Conservation (phyloP, 2,888 invertebrate species). For the Drosophila merina region DNA sequence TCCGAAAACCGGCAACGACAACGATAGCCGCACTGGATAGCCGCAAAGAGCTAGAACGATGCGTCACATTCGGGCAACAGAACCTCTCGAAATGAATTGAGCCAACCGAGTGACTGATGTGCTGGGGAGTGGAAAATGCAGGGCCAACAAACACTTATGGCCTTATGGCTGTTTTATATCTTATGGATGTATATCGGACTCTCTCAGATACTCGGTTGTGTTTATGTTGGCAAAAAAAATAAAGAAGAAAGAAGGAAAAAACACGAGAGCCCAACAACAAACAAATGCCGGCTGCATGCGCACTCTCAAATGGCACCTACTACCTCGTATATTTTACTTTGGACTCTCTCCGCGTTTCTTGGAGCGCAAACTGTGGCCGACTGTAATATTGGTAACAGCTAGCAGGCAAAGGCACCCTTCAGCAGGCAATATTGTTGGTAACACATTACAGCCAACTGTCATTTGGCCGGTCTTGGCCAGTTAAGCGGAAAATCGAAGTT, state of each 20-base stretch:
- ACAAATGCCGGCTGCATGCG: slow-evolving; percentile 34
- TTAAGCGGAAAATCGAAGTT: slow-evolving; percentile 14
- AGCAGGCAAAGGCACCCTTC: slow-evolving; percentile 20
- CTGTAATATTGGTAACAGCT: not conserved
- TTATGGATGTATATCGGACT: not conserved
- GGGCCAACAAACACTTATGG: slow-evolving; percentile 14
- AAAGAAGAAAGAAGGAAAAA: not conserved
- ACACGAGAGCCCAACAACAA: slow-evolving; percentile 11
- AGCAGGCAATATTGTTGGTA: slow-evolving; percentile 16
- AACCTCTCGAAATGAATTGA: slow-evolving; percentile 27
- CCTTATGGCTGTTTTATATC: slow-evolving; percentile 4
- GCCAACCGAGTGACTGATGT: slow-evolving; percentile 10
- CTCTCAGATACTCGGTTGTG: slow-evolving; percentile 31
- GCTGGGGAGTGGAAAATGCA: slow-evolving; percentile 18
- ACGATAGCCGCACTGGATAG: slow-evolving; percentile 2
- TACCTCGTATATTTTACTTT: not conserved
- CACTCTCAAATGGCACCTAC: slow-evolving; percentile 16
- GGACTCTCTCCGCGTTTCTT: not conserved
- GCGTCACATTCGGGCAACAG: slow-evolving; percentile 38
- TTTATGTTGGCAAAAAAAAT: slow-evolving; percentile 31
- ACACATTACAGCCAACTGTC: slow-evolving; percentile 18
- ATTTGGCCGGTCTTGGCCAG: slow-evolving; percentile 19
- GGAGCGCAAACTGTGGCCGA: not conserved
- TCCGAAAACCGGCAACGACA: not conserved
- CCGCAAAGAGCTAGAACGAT: slow-evolving; percentile 14